Evolutionary conservation across 2,888 invertebrate genomes (phyloP), one percentile per base, ranked within the genome.

Genomic region (Oeneis ivallda): DNA sequence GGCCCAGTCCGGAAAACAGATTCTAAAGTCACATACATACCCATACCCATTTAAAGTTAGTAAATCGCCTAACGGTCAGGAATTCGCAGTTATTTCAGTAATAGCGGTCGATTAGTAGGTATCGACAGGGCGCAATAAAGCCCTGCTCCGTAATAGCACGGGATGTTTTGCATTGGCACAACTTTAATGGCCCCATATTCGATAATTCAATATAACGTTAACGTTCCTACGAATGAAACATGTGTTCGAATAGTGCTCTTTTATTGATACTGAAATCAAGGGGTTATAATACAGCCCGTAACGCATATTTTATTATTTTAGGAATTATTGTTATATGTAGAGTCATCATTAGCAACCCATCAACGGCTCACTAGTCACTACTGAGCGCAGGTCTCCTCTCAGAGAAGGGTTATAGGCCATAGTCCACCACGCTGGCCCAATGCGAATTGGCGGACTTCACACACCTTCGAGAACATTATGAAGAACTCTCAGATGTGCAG

Each of bases 111-210:
- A 89, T 90, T 89, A 89, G 89, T 86, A 85, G 83, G 84, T 84
- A 88, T 83, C 87, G 82, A 85, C 84, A 85, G 86, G 83, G 78
- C 73, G 86, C 76, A 81, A 85, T 91, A 89, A 89, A 87, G 85
- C 82, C 79, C 79, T 75, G 76, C 75, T 75, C 78, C 83, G 82
- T 81, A 80, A 79, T 81, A 72, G 84, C 80, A 87, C 89, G 89
- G 91, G 91, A 91, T 90, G 91, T 91, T 91, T 85, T 87, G 89
- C 87, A 89, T 88, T 86, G 89, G 85, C 83, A 83, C 82, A 83
- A 81, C 79, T 89, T 91, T 90, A 88, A 87, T 85, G 79, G 84
- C 80, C 76, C 83, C 82, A 85, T 88, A 89, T 87, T 89, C 89
- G 83, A 88, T 89, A 87, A 88, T 87, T 89, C 87, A 72, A 67